Base-by-base conservation (phyloP, 2,888 invertebrate genomes). In the Omphaloscelis lunosa region DNA sequence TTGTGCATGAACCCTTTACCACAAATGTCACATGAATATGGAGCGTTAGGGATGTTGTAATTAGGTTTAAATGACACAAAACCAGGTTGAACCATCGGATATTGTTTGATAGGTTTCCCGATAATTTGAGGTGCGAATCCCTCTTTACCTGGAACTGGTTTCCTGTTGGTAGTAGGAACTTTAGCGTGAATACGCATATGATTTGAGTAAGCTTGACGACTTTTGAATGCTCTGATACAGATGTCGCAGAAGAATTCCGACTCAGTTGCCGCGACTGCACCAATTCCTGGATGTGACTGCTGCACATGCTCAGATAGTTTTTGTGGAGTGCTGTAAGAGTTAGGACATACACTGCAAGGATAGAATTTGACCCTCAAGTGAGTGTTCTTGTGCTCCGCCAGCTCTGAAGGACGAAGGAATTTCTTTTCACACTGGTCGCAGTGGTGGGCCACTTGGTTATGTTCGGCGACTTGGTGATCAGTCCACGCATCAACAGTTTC, bases 361-460 rank as follows among this genome's bases (percentile, higher is more conserved):
- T 97, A 98, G 69, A 98, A 97, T 88, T 98, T 98, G 4, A 98
- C 97, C 86, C 97, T 97, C 82, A 98, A 94, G 91, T 98, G 98
- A 9, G 97, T 97, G 88, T 97, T 97, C 80, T 97, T 97, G 89
- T 98, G 98, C 88, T 98, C 97, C 0, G 97, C 97, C 4, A 98
- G 93, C 84, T 98, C 97, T 0, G 96, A 95, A 41, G 97, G 97
- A 8, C 97, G 96, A 69, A 97, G 92, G 92, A 98, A 98, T 72
- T 97, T 96, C 90, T 97, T 97, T 27, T 97, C 97, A 86, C 98
- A 98, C 69, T 98, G 97, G 23, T 97, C 97, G 79, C 98, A 98
- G 73, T 97, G 96, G 86, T 97, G 97, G 2, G 97, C 96, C 39
- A 96, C 93, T 90, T 97, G 96, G 79, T 97, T 95, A 85, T 97